Percentiles rank a stretch among this genome's conserved stretches.
phyloP scores from a whole-genome alignment of 2,113 vertebrate genomes.

The Tragelaphus strepsiceros region DNA sequence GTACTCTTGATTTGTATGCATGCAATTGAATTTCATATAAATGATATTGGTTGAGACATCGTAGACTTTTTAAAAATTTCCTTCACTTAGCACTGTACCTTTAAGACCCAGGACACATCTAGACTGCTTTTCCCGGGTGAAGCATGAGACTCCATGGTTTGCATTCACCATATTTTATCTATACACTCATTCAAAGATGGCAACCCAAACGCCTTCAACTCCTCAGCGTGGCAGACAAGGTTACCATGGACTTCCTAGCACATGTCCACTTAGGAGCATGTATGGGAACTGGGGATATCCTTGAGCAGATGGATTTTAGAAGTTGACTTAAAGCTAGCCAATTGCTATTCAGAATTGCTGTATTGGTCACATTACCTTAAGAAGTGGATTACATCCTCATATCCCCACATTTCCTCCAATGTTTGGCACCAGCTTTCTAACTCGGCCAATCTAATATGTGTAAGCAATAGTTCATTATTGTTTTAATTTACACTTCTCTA shows the following conservation, averaged over 20 bases:
- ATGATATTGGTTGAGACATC: not conserved
- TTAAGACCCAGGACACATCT: not conserved
- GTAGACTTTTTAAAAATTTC: not conserved
- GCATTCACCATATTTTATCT: not conserved
- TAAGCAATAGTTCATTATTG: not conserved
- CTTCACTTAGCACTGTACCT: not conserved
- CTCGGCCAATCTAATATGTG: not conserved
- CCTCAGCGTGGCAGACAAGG: not conserved
- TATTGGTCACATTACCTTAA: not conserved
- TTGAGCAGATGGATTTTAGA: not conserved
- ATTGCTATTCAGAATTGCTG: not conserved
- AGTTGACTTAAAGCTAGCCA: not conserved
- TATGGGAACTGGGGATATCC: not conserved
- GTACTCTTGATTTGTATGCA: not conserved
- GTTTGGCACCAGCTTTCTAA: not conserved
- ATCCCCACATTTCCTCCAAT: not conserved
- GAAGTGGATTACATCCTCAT: not conserved
- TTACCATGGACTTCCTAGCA: not conserved
- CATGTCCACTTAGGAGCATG: not conserved
- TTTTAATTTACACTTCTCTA: slow-evolving; percentile 37
- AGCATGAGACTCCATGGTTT: not conserved
- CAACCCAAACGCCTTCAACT: not conserved
- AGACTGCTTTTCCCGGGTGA: not conserved
- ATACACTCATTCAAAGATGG: too few relatives aligned
- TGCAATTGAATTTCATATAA: not conserved